These are phyloP conservation scores for Chrysochloris asiatica DNA, from an alignment of 2,113 vertebrate species.

Conservation along the genomic window DNA sequence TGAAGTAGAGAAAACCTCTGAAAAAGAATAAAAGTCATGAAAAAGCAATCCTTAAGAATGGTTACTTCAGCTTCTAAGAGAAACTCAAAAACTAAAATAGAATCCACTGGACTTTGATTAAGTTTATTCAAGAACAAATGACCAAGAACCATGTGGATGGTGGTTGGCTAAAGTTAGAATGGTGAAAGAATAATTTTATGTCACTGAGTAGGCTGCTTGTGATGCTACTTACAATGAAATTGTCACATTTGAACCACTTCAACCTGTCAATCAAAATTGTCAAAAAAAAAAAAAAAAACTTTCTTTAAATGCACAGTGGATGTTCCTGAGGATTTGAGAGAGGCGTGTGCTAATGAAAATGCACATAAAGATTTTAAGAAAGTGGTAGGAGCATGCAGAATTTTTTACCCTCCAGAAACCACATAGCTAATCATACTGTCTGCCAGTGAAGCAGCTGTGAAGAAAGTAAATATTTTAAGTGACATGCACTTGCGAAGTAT, in stretches of 20 bases:
- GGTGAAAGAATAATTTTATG: constrained; percentile 92
- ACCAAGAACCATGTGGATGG: constrained; percentile 91
- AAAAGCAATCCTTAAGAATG: not conserved
- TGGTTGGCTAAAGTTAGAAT: constrained; percentile 92
- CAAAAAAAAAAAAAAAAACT: constrained; percentile 85
- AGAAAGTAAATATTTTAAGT: constrained; percentile 90
- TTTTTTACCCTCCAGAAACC: constrained; percentile 89
- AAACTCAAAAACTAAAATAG: constrained; percentile 1
- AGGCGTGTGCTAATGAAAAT: constrained; percentile 90
- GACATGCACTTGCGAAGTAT: constrained; percentile 92
- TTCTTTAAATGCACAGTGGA: constrained; percentile 91
- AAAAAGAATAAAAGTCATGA: not conserved
- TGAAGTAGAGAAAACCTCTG: not conserved
- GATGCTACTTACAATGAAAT: constrained; percentile 92
- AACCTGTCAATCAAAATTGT: constrained; percentile 90
- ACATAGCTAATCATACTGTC: constrained; percentile 90
- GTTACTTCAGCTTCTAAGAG: not conserved
- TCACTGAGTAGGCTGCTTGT: constrained; percentile 91
- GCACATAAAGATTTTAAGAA: constrained; percentile 92
- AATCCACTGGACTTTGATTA: not conserved
- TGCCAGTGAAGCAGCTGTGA: constrained; percentile 90
- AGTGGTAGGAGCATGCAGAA: constrained; percentile 89
- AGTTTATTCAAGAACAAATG: constrained; percentile 91
- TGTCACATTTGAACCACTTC: constrained; percentile 89
- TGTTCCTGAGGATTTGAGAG: constrained; percentile 90